A percentile compares a stretch with the other conserved stretches of the same genome.
Evolutionary conservation across 1,140 invertebrate genomes (phyloP).

Genomic region (Acromyrmex echinatior): DNA sequence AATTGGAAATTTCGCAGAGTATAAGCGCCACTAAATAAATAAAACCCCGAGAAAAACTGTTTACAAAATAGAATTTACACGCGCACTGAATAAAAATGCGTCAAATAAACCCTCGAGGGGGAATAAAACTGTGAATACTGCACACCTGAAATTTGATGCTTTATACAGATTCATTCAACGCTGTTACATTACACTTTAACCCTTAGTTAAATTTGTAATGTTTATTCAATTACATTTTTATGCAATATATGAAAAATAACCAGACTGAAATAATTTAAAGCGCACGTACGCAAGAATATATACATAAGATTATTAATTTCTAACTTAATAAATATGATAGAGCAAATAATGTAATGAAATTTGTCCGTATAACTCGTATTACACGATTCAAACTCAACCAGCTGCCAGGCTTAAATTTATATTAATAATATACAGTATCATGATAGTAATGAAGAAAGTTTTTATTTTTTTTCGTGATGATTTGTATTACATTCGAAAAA

Average conservation of each 20-base stretch:
- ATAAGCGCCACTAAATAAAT: conserved; percentile 28
- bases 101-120: not conserved
- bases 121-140: not conserved
- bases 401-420: not conserved
- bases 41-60: conserved; percentile 27
- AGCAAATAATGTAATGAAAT: not conserved
- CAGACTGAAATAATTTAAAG: conserved; percentile 1
- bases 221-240: not conserved
- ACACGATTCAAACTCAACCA: not conserved
- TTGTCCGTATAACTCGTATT: not conserved
- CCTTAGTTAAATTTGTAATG: conserved; percentile 5
- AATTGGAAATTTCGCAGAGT: conserved; percentile 39
- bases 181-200: conserved; percentile 10
- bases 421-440: not conserved
- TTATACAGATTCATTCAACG: not conserved
- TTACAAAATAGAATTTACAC: conserved; percentile 25
- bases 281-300: not conserved
- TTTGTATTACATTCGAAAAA: not conserved
- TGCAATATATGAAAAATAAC: not conserved
- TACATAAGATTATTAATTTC: not conserved
- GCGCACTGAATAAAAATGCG: conserved; percentile 32
- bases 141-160: conserved; percentile 17
- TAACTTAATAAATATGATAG: not conserved
- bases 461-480: not conserved
- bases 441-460: not conserved